These are phyloP conservation scores for Drosophila formosana DNA, from an alignment of 2,888 invertebrate genomes.

Conservation along the genomic window DNA sequence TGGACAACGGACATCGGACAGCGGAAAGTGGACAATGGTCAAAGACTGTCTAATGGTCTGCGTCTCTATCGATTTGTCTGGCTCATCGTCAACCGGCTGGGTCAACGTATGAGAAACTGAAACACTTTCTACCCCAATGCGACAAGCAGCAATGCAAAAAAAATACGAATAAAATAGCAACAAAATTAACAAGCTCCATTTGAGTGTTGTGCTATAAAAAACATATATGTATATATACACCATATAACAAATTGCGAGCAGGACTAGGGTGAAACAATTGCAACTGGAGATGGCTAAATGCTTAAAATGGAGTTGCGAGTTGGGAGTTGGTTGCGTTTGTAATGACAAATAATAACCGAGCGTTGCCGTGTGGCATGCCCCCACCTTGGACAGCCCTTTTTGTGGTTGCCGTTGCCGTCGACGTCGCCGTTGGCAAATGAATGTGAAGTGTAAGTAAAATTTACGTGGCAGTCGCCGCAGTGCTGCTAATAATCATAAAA, in stretches of 20 bases:
- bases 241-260: conserved; percentile 8
- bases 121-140: conserved; percentile 77
- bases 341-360: conserved; percentile 77
- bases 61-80: conserved; percentile 74
- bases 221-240: conserved; percentile 13
- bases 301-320: conserved; percentile 14
- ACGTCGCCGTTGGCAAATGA: conserved; percentile 48
- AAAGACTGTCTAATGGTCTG: conserved; percentile 43
- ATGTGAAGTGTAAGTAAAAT: conserved; percentile 79
- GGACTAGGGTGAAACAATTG: conserved; percentile 18
- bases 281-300: conserved; percentile 14
- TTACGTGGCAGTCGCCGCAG: conserved; percentile 57
- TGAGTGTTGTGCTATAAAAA: conserved; percentile 41
- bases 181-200: conserved; percentile 44
- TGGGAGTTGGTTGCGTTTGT: too few relatives aligned
- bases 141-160: conserved; percentile 20
- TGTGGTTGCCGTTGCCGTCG: conserved; percentile 23
- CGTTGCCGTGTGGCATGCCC: conserved; percentile 23
- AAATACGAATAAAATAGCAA: conserved; percentile 22
- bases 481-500: conserved; percentile 77
- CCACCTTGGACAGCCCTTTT: background rate
- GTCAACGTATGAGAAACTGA: conserved; percentile 72
- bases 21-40: conserved; percentile 30
- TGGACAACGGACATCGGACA: conserved; percentile 39
- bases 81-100: conserved; percentile 42